phyloP scores from a whole-genome alignment of 2,888 invertebrate genomes.

The Chaetogeoica ovagalla region DNA sequence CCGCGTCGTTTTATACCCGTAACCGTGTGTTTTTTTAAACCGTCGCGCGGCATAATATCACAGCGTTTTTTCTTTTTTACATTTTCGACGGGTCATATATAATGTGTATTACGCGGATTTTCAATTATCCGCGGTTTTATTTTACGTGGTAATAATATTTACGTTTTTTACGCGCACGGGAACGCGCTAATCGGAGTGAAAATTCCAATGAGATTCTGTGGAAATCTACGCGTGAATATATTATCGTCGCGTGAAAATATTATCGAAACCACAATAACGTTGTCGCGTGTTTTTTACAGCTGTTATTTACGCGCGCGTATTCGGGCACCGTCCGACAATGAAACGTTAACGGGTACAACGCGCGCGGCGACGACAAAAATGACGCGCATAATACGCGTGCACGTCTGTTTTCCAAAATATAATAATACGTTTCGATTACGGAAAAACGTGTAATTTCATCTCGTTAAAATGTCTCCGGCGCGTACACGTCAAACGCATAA shows the following conservation, averaged over 20 bases:
- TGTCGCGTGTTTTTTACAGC: neutral
- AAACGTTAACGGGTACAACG: neutral
- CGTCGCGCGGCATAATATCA: too few species aligned
- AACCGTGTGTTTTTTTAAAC: too few species aligned
- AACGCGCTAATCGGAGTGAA: neutral
- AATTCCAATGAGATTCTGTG: constrained; percentile 25
- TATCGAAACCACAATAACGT: neutral
- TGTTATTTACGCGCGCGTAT: constrained; percentile 13
- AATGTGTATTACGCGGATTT: neutral
- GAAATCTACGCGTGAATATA: neutral
- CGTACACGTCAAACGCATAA: too few species aligned
- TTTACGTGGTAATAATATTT: constrained; percentile 8
- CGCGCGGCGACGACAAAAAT: neutral
- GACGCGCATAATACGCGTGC: neutral
- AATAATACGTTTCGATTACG: too few species aligned
- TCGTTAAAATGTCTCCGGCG: too few species aligned
- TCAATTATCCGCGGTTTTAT: neutral
- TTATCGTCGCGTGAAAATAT: constrained; percentile 1
- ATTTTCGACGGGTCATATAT: neutral
- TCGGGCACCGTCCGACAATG: neutral
- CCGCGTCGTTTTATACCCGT: too few species aligned
- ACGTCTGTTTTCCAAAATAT: neutral
- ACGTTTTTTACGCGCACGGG: neutral
- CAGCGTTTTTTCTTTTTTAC: too few species aligned
- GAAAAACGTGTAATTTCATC: neutral